phyloP scores from a whole-genome alignment of 2,113 vertebrate species.

The Percopsis transmontana region DNA sequence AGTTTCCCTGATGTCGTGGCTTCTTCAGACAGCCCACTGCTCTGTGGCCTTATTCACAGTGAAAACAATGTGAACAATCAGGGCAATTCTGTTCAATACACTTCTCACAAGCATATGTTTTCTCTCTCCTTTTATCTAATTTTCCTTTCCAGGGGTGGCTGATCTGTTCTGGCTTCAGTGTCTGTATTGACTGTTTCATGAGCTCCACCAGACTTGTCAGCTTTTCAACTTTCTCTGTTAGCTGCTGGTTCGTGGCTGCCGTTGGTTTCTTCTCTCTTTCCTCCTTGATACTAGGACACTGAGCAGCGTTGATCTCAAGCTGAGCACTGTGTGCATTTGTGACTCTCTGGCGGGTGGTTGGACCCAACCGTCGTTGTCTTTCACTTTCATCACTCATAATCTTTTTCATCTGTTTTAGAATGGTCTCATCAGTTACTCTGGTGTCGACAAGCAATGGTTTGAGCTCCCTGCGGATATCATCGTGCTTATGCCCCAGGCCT shows the following conservation, averaged over 20 bases:
- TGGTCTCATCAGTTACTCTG: constrained; percentile 5
- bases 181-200: constrained; percentile 8
- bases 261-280: not conserved
- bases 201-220: not conserved
- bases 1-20: constrained; percentile 14
- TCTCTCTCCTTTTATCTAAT: not conserved
- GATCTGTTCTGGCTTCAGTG: not conserved
- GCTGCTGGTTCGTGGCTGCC: not conserved
- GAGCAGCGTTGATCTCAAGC: not conserved
- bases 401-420: constrained; percentile 17
- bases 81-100: constrained; percentile 1
- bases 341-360: not conserved
- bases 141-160: not conserved
- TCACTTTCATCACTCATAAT: constrained; percentile 22
- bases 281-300: not conserved
- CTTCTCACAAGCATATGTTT: not conserved
- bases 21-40: constrained; percentile 32
- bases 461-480: not conserved
- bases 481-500: constrained; percentile 20
- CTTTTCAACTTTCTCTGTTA: constrained; percentile 9
- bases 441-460: constrained; percentile 5
- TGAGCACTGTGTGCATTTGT: constrained; percentile 11
- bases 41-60: constrained; percentile 25
- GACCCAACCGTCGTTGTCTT: constrained; percentile 5
- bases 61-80: constrained; percentile 25